Conservation (phyloP, 2,113 vertebrate species). For the Crotalus horridus region DNA sequence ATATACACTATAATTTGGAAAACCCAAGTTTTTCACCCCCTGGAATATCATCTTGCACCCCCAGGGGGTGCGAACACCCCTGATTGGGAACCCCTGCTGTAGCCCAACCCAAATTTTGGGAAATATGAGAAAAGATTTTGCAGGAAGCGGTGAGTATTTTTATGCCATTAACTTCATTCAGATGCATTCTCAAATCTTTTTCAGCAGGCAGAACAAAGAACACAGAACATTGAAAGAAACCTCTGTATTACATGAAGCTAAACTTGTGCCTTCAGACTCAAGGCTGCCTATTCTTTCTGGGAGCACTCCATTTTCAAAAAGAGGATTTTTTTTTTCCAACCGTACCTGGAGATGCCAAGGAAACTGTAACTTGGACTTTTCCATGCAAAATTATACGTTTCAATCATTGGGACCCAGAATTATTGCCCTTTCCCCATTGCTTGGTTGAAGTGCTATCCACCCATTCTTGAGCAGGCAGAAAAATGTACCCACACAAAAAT, state of each 20-base stretch:
- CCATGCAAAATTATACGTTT: background rate
- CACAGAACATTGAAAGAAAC: background rate
- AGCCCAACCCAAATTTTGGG: background rate
- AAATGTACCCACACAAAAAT: background rate
- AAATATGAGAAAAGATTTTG: background rate
- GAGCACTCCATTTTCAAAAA: background rate
- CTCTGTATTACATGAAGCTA: background rate
- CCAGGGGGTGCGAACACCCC: no score
- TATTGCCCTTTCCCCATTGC: background rate
- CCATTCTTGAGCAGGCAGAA: background rate
- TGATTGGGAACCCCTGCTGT: no score
- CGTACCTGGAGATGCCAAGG: background rate
- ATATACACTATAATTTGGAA: no score
- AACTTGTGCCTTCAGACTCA: background rate
- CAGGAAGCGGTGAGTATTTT: background rate
- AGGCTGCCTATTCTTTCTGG: background rate
- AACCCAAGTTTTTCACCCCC: no score
- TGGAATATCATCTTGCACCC: no score
- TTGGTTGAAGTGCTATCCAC: background rate
- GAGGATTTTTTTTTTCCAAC: background rate
- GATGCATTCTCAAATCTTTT: background rate
- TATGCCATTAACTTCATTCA: background rate
- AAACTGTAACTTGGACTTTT: background rate
- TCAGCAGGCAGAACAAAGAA: background rate
- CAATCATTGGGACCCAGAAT: background rate